phyloP scores from a whole-genome alignment of 2,888 invertebrate genomes.

The Nemurella pictetii region DNA sequence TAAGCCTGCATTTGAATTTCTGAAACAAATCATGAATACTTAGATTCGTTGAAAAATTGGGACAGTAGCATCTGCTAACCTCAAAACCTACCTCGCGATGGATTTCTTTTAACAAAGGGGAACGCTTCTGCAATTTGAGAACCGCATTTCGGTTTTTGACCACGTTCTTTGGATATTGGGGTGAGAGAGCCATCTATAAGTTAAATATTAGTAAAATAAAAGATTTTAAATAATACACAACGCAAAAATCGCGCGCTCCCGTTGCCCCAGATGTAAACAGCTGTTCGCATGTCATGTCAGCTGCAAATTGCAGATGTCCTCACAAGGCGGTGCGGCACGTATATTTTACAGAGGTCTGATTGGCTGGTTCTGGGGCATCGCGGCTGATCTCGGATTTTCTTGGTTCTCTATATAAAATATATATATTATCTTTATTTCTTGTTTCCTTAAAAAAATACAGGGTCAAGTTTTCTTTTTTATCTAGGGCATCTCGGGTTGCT shows the following conservation, averaged over 20 bases:
- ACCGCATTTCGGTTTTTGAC: conserved; percentile 32
- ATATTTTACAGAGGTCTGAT: background rate
- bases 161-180: background rate
- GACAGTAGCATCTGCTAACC: background rate
- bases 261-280: background rate
- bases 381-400: background rate
- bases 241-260: background rate
- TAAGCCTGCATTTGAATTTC: conserved; percentile 33
- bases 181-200: background rate
- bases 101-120: conserved; percentile 51
- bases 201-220: background rate
- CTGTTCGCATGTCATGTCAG: background rate
- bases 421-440: background rate
- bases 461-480: too few species aligned
- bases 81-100: conserved; percentile 51
- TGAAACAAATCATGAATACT: conserved; percentile 29
- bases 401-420: background rate
- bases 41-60: background rate
- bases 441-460: too few species aligned
- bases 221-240: background rate
- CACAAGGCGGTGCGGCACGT: background rate
- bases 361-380: background rate
- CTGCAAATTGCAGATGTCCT: too few species aligned
- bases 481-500: too few species aligned
- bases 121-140: conserved; percentile 46